These are phyloP conservation scores for Ifrita kowaldi DNA, from an alignment of 2,113 vertebrate genomes.

Conservation along the genomic window DNA sequence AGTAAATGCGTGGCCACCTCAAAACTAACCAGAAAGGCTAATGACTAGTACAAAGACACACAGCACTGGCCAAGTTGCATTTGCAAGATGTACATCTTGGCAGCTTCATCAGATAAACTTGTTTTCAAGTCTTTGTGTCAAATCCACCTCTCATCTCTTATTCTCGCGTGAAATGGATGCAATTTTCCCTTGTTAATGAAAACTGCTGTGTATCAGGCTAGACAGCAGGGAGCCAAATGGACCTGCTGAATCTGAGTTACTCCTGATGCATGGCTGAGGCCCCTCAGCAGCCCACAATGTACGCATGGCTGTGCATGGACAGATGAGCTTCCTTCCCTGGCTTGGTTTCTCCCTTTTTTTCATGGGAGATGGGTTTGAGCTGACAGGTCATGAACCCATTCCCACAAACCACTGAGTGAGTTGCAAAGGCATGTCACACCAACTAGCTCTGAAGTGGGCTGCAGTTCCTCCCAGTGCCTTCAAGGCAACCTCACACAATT, in stretches of 20 bases:
- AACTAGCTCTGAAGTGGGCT: not conserved
- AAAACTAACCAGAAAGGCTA: not conserved
- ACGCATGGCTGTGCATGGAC: rapidly evolving
- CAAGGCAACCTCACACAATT: rapidly evolving
- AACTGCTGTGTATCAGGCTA: not conserved
- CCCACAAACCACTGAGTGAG: not conserved
- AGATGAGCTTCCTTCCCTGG: not conserved
- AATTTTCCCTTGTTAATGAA: not conserved
- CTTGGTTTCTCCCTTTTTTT: not conserved
- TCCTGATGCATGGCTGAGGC: not conserved
- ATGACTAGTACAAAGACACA: not conserved
- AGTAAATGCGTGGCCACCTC: not conserved
- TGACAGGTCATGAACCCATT: not conserved
- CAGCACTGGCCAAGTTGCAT: not conserved
- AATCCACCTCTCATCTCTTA: not conserved
- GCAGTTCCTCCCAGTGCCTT: not conserved
- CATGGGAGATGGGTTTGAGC: not conserved
- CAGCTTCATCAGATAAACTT: not conserved
- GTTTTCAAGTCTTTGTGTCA: not conserved
- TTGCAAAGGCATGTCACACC: rapidly evolving
- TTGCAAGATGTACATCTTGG: not conserved
- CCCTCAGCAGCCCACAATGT: not conserved
- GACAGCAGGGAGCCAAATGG: not conserved
- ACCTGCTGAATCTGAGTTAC: not conserved
- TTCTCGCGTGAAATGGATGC: not conserved